phyloP scores from a whole-genome alignment of 2,888 invertebrate species.

The Operophtera brumata region DNA sequence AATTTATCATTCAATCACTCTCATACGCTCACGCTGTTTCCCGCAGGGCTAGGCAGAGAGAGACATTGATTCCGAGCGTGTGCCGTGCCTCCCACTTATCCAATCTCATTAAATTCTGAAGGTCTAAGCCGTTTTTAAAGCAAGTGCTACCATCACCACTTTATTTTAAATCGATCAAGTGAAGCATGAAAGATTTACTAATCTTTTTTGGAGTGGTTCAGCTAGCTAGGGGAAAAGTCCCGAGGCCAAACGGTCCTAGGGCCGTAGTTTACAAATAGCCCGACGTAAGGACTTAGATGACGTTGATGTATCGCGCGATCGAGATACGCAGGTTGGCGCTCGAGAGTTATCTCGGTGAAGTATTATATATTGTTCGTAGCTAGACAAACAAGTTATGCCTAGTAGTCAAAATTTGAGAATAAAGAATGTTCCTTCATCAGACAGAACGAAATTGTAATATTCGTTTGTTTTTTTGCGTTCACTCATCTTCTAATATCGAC shows the following conservation, averaged over 20 bases:
- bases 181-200: slow-evolving; percentile 3
- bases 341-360: slow-evolving; percentile 20
- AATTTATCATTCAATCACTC: no score
- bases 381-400: background rate
- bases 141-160: background rate
- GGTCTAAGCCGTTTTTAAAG: background rate
- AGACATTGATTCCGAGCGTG: background rate
- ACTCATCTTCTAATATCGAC: no score
- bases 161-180: slow-evolving; percentile 9
- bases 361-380: slow-evolving; percentile 17
- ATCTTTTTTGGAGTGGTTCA: slow-evolving; percentile 6
- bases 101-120: background rate
- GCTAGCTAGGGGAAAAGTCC: slow-evolving; percentile 10
- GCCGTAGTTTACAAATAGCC: slow-evolving; percentile 37
- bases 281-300: slow-evolving; percentile 39
- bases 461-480: background rate
- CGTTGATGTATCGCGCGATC: slow-evolving; percentile 51
- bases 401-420: background rate
- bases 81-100: background rate
- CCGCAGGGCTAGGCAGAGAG: no score
- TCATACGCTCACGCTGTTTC: no score
- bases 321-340: slow-evolving; percentile 37
- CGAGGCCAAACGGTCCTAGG: slow-evolving; percentile 15
- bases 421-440: background rate
- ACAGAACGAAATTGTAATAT: no score